Evolutionary conservation across 2,113 vertebrate species (phyloP), one percentile per base, ranked within the genome.

Genomic region (Oncorhynchus mykiss): DNA sequence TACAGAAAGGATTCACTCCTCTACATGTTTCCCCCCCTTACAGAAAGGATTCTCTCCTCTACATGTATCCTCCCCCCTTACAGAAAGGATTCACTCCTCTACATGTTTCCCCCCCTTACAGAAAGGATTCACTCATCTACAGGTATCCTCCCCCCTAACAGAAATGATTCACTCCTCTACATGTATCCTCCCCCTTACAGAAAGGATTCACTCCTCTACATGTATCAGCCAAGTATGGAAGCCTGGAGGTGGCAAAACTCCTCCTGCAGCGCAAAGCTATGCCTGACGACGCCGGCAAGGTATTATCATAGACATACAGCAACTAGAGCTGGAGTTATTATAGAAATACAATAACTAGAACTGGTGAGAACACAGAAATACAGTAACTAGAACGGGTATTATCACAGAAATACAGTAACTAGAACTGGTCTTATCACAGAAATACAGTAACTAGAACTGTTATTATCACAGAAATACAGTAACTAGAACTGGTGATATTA

Each of bases 191-290:
- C 69, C 65, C 16, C 25, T n/a, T 81, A 67, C 92, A 99, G 98
- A 99, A 99, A 91, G 98, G 98, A 80, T 99, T 99, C 79, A 98
- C 97, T 31, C 97, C 98, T 0, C 81, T 99, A 83, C 97, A 99
- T 12, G 97, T 99, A 82, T 97, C 98, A 0, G 96, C 97, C 67
- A 98, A 99, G 80, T 98, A 99, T 0, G 97, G 97, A 91, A 98
- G 95, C 88, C 88, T 98, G 62, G 96, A 98, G 78, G 97, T 99
- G 90, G 96, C 97, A 45, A 96, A 96, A 83, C 95, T 99, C 34
- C 95, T 99, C 49, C 91, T 99, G 87, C 97, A 98, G 85, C 94
- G 94, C 31, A 94, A 93, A 3, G 97, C 97, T 71, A 89, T 94
- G 3, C 92, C 93, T 0, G 96, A 99, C 82, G 95, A 97, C 5